These are phyloP conservation scores for Oeneis ivallda DNA, from an alignment of 2,888 invertebrate species.

Conservation along the genomic window DNA sequence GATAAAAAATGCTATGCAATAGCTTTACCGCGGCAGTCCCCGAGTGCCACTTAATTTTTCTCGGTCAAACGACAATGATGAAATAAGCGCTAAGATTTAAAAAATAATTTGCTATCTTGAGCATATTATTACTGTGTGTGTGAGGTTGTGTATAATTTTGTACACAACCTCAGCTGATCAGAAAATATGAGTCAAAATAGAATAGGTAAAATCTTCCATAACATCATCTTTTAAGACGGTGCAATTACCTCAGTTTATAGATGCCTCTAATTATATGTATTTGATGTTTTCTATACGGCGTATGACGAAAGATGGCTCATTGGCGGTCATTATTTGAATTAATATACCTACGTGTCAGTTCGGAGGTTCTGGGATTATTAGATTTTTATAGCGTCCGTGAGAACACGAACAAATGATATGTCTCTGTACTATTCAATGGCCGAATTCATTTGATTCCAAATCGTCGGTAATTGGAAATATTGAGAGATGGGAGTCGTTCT, in stretches of 20 bases:
- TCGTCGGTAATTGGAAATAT: conserved; percentile 41
- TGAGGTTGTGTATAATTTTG: no score
- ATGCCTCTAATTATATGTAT: conserved; percentile 78
- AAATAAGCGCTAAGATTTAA: no score
- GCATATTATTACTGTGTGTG: no score
- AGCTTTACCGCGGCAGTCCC: no score
- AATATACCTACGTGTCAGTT: conserved; percentile 80
- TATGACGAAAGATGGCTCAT: conserved; percentile 75
- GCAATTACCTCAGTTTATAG: conserved; percentile 80
- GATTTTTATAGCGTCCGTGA: conserved; percentile 76
- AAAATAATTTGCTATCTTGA: no score
- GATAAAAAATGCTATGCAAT: no score
- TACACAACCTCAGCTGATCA: background rate
- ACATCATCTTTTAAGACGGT: conserved; percentile 65
- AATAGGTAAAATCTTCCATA: conserved; percentile 50
- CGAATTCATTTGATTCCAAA: conserved; percentile 56
- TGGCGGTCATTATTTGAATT: conserved; percentile 78
- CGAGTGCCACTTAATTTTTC: no score
- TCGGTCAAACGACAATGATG: no score
- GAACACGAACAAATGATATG: conserved; percentile 73
- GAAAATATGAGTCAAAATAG: conserved; percentile 1
- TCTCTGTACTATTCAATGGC: conserved; percentile 58
- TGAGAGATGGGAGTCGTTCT: conserved; percentile 14
- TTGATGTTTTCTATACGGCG: conserved; percentile 79
- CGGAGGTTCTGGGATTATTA: conserved; percentile 70